Base-by-base conservation (phyloP, 2,888 invertebrate genomes). In the Drosophila testacea region DNA sequence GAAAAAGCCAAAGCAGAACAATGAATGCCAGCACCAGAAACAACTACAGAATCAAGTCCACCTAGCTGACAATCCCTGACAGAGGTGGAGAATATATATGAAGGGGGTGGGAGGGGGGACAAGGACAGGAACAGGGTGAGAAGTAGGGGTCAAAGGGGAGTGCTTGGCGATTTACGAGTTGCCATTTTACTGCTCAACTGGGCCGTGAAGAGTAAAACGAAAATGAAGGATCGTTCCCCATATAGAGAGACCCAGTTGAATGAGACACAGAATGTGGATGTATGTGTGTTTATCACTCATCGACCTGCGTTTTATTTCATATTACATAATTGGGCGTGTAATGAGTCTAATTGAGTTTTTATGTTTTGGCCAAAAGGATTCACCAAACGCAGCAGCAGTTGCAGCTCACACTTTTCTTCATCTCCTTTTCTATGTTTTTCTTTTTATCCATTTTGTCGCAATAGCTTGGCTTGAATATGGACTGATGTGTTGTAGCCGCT, bases 281-380 rank as follows among this genome's bases (percentile, higher is more conserved):
- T 39, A n/a, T 30, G 16, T n/a, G 22, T 3, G 38, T 6, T 55
- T 30, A 46, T 13, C 46, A 34, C 27, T 54, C 64, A 60, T 69
- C 69, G 69, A 56, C 41, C 73, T 41, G 51, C 55, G 81, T 69
- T 79, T 84, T 84, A 82, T 87, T 73, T 71, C 76, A 80, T 82
- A 89, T 88, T 79, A 88, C 88, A 88, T 91, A 91, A 91, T 90
- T 91, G 91, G 91, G 90, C 91, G 90, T 91, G 90, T 91, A 92
- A 92, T 92, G 90, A 89, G 90, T 91, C 92, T 92, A 92, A 92
- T 92, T 92, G 92, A 92, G 90, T 92, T 92, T 92, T 91, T 91
- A 91, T 92, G 91, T 91, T 86, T 74, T 79, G 83, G 57, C 73
- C 78, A 67, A 63, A 56, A 62, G 72, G 65, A 73, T 55, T 60